A percentile compares a stretch with the other conserved stretches of the same genome.
These are phyloP conservation scores for Mobula birostris DNA, from an alignment of 2,113 vertebrate species.

Conservation along the genomic window DNA sequence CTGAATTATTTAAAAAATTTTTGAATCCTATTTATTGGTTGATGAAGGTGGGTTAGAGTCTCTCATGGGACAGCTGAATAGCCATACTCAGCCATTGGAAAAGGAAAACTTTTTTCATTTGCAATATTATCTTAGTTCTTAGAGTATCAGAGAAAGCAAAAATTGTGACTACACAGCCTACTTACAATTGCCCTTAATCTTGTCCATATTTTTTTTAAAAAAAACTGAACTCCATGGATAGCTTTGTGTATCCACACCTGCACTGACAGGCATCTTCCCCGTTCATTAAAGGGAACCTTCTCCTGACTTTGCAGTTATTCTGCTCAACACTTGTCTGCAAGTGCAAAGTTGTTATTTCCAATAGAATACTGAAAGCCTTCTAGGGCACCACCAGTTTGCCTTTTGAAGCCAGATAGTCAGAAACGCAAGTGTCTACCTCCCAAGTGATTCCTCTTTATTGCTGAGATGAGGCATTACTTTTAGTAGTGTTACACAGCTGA, in stretches of 20 bases:
- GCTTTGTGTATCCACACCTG: not conserved
- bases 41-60: not conserved
- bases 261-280: not conserved
- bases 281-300: not conserved
- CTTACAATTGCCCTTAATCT: not conserved
- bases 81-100: not conserved
- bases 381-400: not conserved
- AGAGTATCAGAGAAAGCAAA: not conserved
- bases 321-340: not conserved
- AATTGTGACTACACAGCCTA: not conserved
- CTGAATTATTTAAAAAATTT: not conserved
- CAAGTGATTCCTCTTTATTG: not conserved
- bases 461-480: not conserved
- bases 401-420: not conserved
- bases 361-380: not conserved
- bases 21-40: not conserved
- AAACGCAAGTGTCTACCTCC: not conserved
- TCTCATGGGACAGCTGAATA: not conserved
- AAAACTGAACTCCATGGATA: not conserved
- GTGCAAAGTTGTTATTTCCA: conserved; percentile 1
- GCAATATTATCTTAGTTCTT: not conserved
- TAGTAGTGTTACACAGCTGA: not conserved
- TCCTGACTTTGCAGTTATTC: not conserved
- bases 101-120: not conserved
- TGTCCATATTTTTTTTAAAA: no score